Percentiles rank a stretch among this genome's conserved stretches.
Evolutionary conservation across 2,888 invertebrate species (phyloP).

Genomic region (Drosophila differens): DNA sequence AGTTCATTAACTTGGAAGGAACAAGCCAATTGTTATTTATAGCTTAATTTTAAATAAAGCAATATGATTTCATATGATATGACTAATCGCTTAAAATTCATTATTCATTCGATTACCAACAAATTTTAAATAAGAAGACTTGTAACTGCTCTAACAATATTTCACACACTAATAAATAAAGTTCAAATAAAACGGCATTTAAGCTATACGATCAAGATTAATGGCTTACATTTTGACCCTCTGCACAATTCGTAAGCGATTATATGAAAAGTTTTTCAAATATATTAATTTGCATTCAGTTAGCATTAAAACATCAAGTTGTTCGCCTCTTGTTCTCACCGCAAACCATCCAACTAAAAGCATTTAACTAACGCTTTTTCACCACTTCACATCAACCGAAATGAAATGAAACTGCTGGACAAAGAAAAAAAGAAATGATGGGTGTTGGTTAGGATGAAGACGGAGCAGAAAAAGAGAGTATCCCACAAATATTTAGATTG

Average conservation of each 20-base stretch:
- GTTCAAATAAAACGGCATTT: not conserved
- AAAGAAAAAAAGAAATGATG: slow-evolving; percentile 4
- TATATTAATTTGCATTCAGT: slow-evolving; percentile 41
- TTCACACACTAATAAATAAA: not conserved
- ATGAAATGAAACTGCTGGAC: slow-evolving; percentile 34
- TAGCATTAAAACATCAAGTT: slow-evolving; percentile 48
- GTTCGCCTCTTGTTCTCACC: slow-evolving; percentile 34
- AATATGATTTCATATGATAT: not conserved
- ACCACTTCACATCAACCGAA: slow-evolving; percentile 38
- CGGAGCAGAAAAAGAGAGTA: slow-evolving; percentile 15
- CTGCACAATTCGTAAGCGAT: not conserved
- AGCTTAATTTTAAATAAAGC: not conserved
- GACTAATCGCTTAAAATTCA: not conserved
- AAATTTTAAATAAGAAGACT: not conserved
- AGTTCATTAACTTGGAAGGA: slow-evolving; percentile 36
- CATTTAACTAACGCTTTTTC: slow-evolving; percentile 59
- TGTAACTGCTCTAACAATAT: not conserved
- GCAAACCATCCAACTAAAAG: slow-evolving; percentile 48
- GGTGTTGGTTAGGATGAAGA: slow-evolving; percentile 2
- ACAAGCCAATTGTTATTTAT: slow-evolving; percentile 30
- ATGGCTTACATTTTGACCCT: not conserved
- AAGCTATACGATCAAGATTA: not conserved
- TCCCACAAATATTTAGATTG: slow-evolving; percentile 80
- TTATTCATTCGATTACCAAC: not conserved
- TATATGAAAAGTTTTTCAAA: slow-evolving; percentile 27